Base-by-base conservation (phyloP, 2,888 invertebrate species). In the Sarcophaga carnaria region DNA sequence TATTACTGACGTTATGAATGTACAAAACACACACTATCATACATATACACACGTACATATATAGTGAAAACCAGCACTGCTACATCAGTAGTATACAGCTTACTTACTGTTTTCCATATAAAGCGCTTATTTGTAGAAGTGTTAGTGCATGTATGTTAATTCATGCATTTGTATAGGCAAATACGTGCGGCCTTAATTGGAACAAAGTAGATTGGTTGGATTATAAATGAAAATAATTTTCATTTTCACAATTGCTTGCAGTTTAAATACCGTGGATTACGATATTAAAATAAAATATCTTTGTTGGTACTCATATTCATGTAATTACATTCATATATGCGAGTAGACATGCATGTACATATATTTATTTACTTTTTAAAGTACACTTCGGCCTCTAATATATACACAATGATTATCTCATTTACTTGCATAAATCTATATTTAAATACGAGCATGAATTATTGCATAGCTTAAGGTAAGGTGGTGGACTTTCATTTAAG, bases 261-360 rank as follows among this genome's bases (percentile, higher is more conserved):
- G 25, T 59, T 22, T 54, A 49, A 70, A 49, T 45, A 54, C 70
- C 22, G 49, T 54, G 59, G 54, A 70, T 70, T 70, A 70, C 20
- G 70, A 20, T 59, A 59, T 59, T 59, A 59, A 17, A 59, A 59
- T 59, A 5, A 59, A n/a, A 6, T 17, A 10, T 59, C 6, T 17
- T 59, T 59, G n/a, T 59, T 59, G 59, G 4, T 59, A n/a, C 2
- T n/a, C 6, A 14, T 0, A 14, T 17, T 5, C 59, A n/a, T 17
- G 59, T 59, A 59, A 4, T 12, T 54, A 54, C 17, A 17, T 54
- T 12, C 17, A 54, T 54, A 17, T 54, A 17, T 14, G 8, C 4
- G 3, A 1, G 4, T 14, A 54, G 59, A 17, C 4, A 17, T 59
- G 59, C 59, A 17, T 37, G 25, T 25, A 20, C 20, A 20, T 6